Base-by-base conservation (phyloP, 2,888 invertebrate genomes). In the Acleris emargana region DNA sequence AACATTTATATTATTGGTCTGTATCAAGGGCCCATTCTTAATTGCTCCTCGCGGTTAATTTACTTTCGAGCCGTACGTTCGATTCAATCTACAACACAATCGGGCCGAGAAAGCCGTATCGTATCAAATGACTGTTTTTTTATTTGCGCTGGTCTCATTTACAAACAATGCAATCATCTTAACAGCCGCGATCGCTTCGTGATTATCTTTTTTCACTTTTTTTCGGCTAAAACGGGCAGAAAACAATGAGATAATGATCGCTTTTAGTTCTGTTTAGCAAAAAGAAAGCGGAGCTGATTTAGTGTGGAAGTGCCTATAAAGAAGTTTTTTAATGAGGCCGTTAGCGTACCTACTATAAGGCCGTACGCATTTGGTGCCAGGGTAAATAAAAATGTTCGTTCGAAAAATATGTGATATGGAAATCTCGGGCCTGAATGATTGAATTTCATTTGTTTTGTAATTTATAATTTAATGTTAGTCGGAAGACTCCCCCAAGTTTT, bases 81-180 rank as follows among this genome's bases (percentile, higher is more conserved):
- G 52, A 61, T 66, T 61, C 57, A 66, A 57, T 61, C 66, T 60
- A 59, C 58, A 61, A 66, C 60, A 64, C 60, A 61, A 66, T 66
- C 66, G 64, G 54, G 17, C 54, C 54, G 47, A 66, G 66, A 61
- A 57, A 57, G 55, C 57, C 51, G 55, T 57, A 61, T 57, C 66
- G 55, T 57, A 61, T 57, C 66, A 57, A 55, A 57, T 55, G 38
- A 51, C 1, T 49, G 60, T 61, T 61, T 55, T 64, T 57, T 58
- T 64, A 60, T 60, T 59, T 51, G 51, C 18, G 28, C 51, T 55
- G 57, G 55, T 66, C 66, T 66, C 66, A 66, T 66, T 66, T 66
- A 57, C 66, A 66, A 66, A 66, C 66, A 66, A 66, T 66, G 66
- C 60, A 66, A 61, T 66, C 60, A 66, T 66, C 66, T 66, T 45